phyloP scores from a whole-genome alignment of 2,888 invertebrate species.

The Campaea margaritaria region DNA sequence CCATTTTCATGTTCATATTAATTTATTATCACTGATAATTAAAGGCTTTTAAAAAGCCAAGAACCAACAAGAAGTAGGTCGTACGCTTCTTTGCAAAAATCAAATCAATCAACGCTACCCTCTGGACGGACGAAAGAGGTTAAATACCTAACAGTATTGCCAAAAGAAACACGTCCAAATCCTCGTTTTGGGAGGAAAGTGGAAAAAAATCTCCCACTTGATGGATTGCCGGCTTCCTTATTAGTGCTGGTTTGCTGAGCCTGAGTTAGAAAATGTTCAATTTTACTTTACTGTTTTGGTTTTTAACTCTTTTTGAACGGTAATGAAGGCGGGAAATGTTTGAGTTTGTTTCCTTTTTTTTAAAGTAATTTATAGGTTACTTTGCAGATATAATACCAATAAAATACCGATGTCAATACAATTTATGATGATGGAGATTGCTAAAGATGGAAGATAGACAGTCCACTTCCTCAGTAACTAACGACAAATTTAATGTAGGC shows the following conservation, averaged over 20 bases:
- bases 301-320: slow-evolving; percentile 26
- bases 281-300: slow-evolving; percentile 39
- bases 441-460: too few relatives aligned
- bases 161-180: slow-evolving; percentile 54
- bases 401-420: too few relatives aligned
- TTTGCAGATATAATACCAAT: too few relatives aligned
- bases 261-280: slow-evolving; percentile 40
- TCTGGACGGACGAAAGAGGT: slow-evolving; percentile 32
- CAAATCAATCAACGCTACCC: slow-evolving; percentile 36
- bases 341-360: slow-evolving; percentile 15
- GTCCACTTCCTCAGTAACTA: too few relatives aligned
- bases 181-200: slow-evolving; percentile 51
- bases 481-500: too few relatives aligned
- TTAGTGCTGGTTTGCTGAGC: slow-evolving; percentile 47
- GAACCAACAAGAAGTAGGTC: not conserved
- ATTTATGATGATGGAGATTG: too few relatives aligned
- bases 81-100: slow-evolving; percentile 18
- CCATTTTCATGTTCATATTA: too few relatives aligned
- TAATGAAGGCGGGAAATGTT: slow-evolving; percentile 32
- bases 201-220: slow-evolving; percentile 56
- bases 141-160: slow-evolving; percentile 38
- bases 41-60: too few relatives aligned
- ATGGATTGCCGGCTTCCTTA: slow-evolving; percentile 62
- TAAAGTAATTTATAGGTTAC: too few relatives aligned
- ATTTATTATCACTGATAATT: too few relatives aligned